A percentile compares a stretch with the other conserved stretches of the same genome.
phyloP scores from a whole-genome alignment of 2,888 invertebrate species.

The Callinectes sapidus region DNA sequence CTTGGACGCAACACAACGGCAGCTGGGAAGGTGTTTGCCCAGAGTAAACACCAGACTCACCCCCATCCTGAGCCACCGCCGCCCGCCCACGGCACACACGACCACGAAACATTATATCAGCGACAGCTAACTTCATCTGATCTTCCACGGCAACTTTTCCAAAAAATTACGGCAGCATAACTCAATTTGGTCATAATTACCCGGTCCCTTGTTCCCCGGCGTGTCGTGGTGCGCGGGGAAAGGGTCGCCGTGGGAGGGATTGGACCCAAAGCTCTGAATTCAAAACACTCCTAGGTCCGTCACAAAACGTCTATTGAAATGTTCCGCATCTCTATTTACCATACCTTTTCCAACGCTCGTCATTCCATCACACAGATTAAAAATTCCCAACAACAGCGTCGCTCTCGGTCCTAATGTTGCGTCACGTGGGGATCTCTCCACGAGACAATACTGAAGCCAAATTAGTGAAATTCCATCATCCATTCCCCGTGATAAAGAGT shows the following conservation, averaged over 20 bases:
- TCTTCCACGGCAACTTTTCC: neutral
- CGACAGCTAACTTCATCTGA: slow-evolving; percentile 1
- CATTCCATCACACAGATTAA: neutral
- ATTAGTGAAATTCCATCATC: neutral
- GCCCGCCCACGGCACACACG: neutral
- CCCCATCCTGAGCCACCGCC: neutral
- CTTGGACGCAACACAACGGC: neutral
- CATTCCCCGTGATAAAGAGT: neutral
- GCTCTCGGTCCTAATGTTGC: neutral
- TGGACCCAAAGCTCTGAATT: neutral
- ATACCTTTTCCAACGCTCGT: neutral
- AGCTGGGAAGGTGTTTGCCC: neutral
- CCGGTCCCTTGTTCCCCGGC: neutral
- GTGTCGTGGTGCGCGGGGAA: neutral
- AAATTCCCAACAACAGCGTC: neutral
- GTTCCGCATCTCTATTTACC: neutral
- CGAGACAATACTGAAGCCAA: neutral
- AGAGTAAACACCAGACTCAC: neutral
- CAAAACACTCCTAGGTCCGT: neutral
- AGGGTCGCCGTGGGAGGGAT: neutral
- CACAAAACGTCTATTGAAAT: slow-evolving; percentile 17
- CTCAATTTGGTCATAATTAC: neutral
- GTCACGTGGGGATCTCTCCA: neutral
- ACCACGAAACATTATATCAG: neutral
- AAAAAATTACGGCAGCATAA: neutral